Percentiles rank a stretch among this genome's conserved stretches.
Conservation (phyloP, 2,113 vertebrate genomes). For the Cebus imitator region DNA sequence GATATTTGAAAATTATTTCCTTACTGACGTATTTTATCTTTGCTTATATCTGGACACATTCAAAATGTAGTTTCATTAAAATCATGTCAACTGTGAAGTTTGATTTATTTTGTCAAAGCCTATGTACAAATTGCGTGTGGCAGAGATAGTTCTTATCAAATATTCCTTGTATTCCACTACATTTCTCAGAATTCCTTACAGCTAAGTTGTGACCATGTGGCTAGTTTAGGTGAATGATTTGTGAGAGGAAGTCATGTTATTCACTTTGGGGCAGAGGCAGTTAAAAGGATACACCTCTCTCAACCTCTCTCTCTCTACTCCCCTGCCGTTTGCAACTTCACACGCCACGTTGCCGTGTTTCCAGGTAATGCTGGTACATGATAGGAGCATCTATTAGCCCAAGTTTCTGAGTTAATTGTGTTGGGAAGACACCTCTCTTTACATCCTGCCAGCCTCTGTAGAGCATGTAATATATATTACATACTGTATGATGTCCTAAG, state of each 20-base stretch:
- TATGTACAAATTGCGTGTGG: neutral
- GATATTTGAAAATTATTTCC: slow-evolving; percentile 18
- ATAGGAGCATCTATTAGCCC: neutral
- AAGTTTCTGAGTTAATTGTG: neutral
- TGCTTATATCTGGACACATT: neutral
- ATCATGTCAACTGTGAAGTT: neutral
- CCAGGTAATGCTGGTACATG: neutral
- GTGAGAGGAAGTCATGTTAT: neutral
- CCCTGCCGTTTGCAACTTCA: neutral
- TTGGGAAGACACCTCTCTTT: neutral
- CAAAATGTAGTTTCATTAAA: neutral
- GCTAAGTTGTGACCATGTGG: neutral
- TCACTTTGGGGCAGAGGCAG: neutral
- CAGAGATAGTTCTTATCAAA: neutral
- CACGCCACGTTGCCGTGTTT: neutral
- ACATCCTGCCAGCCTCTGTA: neutral
- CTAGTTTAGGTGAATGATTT: neutral
- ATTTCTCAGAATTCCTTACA: neutral
- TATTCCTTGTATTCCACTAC: neutral
- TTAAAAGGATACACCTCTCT: neutral
- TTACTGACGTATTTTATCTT: neutral
- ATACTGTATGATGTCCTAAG: neutral
- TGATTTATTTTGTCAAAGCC: neutral
- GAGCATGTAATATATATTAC: neutral
- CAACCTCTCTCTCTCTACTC: neutral